These are phyloP conservation scores for Amblyjoppa proteus DNA, from an alignment of 2,888 invertebrate genomes.

Conservation along the genomic window DNA sequence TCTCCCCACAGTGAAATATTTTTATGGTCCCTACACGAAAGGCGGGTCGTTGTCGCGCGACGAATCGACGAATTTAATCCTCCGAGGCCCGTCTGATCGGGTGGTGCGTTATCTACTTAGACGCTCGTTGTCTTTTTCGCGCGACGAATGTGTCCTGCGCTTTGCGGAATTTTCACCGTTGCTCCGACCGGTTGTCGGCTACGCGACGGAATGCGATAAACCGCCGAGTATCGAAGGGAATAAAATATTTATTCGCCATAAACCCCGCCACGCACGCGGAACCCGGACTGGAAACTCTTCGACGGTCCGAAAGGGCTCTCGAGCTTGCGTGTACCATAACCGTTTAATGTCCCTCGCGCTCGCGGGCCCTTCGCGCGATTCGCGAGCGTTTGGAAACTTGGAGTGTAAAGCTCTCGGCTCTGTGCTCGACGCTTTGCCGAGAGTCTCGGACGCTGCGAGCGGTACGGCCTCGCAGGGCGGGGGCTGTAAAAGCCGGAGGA, in stretches of 20 bases:
- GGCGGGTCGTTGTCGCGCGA: slow-evolving; percentile 34
- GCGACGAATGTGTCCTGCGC: slow-evolving; percentile 57
- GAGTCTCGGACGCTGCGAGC: slow-evolving; percentile 52
- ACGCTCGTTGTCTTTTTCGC: slow-evolving; percentile 64
- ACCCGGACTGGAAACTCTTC: slow-evolving; percentile 9
- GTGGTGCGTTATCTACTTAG: slow-evolving; percentile 52
- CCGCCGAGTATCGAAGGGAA: slow-evolving; percentile 68
- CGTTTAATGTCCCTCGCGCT: slow-evolving; percentile 62
- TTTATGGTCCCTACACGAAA: slow-evolving; percentile 49
- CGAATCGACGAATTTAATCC: slow-evolving; percentile 61
- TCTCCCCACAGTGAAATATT: slow-evolving; percentile 42
- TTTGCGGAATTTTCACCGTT: slow-evolving; percentile 63
- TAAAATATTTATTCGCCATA: slow-evolving; percentile 77
- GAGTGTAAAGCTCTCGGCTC: slow-evolving; percentile 38
- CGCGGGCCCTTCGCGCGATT: slow-evolving; percentile 51
- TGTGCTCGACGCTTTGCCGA: slow-evolving; percentile 41
- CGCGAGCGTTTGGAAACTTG: slow-evolving; percentile 62
- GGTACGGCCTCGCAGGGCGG: background rate
- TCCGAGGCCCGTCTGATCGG: slow-evolving; percentile 12
- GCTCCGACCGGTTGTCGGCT: slow-evolving; percentile 62
- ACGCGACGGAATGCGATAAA: slow-evolving; percentile 67
- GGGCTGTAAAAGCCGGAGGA: slow-evolving; percentile 21
- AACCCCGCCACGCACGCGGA: slow-evolving; percentile 62
- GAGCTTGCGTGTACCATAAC: slow-evolving; percentile 55
- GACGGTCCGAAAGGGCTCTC: slow-evolving; percentile 38